Evolutionary conservation across 2,888 invertebrate genomes (phyloP).

Genomic region (Lepidochrysops patricia): DNA sequence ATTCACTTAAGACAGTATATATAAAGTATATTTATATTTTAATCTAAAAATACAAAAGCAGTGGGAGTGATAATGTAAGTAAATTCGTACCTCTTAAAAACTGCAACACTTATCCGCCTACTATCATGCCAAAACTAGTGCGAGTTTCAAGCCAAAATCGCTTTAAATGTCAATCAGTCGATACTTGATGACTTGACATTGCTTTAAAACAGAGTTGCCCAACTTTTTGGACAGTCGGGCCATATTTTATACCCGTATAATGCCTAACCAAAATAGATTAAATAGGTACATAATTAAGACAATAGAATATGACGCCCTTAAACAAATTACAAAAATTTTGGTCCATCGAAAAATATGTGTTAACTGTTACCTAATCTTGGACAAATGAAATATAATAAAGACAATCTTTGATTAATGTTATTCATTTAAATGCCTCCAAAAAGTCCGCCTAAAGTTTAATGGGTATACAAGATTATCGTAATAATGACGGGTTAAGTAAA

Average conservation of each 20-base stretch:
- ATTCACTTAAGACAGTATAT: too few relatives aligned
- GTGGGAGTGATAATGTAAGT: neutral
- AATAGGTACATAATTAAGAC: too few relatives aligned
- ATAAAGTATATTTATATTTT: too few relatives aligned
- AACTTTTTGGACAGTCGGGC: too few relatives aligned
- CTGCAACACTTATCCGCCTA: neutral
- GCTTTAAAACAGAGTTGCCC: neutral
- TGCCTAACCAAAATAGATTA: too few relatives aligned
- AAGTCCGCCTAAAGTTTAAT: neutral
- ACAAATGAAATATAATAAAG: too few relatives aligned
- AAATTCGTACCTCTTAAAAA: neutral
- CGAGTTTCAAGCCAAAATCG: neutral
- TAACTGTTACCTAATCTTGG: too few relatives aligned
- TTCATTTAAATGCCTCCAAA: neutral
- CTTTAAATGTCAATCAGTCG: neutral
- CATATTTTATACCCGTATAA: too few relatives aligned
- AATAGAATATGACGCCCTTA: too few relatives aligned
- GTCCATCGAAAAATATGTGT: neutral
- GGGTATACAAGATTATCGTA: neutral
- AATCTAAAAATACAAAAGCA: neutral
- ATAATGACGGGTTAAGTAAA: neutral
- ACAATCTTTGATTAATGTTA: neutral
- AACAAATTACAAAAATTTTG: neutral
- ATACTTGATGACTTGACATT: too few relatives aligned
- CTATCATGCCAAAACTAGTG: neutral